Percentiles rank a stretch among this genome's conserved stretches.
Evolutionary conservation across 1,140 invertebrate species (phyloP).

Genomic region (Phymorhynchus buccinoides): DNA sequence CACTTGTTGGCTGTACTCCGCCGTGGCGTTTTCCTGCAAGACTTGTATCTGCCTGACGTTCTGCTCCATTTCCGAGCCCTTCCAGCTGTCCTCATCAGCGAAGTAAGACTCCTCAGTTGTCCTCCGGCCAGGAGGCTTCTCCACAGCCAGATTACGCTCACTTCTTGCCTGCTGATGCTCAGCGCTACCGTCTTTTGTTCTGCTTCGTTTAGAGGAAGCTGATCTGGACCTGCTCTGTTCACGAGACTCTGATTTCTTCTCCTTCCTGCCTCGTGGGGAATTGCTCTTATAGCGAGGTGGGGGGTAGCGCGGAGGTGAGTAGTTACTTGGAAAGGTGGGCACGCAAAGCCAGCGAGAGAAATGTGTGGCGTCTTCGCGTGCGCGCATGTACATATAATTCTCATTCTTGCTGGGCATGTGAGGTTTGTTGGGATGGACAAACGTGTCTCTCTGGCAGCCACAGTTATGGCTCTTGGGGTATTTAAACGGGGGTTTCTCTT

Average conservation of each 20-base stretch:
- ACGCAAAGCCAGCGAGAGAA: background rate
- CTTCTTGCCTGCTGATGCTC: background rate
- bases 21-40: background rate
- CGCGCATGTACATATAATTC: background rate
- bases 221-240: background rate
- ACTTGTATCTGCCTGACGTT: background rate
- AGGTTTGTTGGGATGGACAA: background rate
- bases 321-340: background rate
- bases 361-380: background rate
- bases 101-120: background rate
- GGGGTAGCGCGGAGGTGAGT: background rate
- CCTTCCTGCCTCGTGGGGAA: background rate
- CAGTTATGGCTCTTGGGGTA: background rate
- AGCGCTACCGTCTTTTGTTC: background rate
- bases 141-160: background rate
- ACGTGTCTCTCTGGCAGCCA: background rate
- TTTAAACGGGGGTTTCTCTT: background rate
- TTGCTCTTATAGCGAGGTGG: background rate
- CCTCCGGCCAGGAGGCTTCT: background rate
- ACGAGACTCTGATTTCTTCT: background rate
- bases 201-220: background rate
- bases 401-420: background rate
- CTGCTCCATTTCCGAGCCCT: background rate
- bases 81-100: conserved; percentile 1
- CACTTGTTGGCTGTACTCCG: background rate